A percentile compares a stretch with the other conserved stretches of the same genome.
phyloP scores from a whole-genome alignment of 2,113 vertebrate genomes.

The Pogonocichla stellata region DNA sequence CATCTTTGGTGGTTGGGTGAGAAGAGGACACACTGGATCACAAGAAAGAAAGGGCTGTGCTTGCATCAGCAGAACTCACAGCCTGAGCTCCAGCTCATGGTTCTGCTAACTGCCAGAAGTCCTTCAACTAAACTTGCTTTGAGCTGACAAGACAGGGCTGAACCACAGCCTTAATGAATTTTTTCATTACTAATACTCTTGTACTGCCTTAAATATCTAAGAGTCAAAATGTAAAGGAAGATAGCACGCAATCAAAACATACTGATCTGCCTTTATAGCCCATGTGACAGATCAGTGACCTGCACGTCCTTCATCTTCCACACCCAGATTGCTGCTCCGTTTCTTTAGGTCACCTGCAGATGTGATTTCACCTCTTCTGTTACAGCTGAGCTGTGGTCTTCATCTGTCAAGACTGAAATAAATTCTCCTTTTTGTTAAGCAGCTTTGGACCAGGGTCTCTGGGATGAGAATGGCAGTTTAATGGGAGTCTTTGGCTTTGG shows the following conservation, averaged over 20 bases:
- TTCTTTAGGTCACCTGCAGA: accelerated
- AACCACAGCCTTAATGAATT: not conserved
- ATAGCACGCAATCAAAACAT: not conserved
- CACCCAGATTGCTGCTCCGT: accelerated
- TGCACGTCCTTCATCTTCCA: not conserved
- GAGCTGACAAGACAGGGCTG: not conserved
- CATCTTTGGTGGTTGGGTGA: not conserved
- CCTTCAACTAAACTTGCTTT: not conserved
- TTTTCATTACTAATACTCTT: not conserved
- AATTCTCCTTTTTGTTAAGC: not conserved
- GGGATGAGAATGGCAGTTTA: not conserved
- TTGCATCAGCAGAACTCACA: not conserved
- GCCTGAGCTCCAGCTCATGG: not conserved
- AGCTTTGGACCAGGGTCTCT: not conserved
- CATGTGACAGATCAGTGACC: not conserved
- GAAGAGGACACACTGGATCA: not conserved
- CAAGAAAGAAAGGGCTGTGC: not conserved
- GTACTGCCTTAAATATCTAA: not conserved
- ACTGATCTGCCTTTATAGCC: not conserved
- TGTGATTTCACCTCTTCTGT: not conserved
- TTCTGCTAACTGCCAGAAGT: not conserved
- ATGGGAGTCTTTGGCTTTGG: not conserved
- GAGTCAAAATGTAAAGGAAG: not conserved
- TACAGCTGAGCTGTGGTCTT: not conserved
- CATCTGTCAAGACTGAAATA: not conserved